These are phyloP conservation scores for Myotis daubentonii DNA, from an alignment of 2,797 vertebrate genomes.

Conservation along the genomic window DNA sequence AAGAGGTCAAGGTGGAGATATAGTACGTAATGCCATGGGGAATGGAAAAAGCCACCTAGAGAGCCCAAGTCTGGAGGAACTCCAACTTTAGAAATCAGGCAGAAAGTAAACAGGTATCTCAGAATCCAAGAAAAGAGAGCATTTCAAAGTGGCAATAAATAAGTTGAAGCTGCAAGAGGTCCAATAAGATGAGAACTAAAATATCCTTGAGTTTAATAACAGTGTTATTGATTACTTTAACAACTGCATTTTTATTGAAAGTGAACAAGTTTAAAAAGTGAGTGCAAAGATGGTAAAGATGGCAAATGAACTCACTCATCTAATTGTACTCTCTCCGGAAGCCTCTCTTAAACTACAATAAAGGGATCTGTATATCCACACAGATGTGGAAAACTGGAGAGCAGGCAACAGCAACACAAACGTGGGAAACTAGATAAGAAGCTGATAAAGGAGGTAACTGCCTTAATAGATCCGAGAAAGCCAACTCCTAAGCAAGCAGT, in stretches of 20 bases:
- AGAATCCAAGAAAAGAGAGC: slow-evolving; percentile 28
- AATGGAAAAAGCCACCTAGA: background rate
- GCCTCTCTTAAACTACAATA: slow-evolving; percentile 4
- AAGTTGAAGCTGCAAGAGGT: background rate
- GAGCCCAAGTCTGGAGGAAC: background rate
- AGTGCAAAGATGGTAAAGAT: slow-evolving; percentile 34
- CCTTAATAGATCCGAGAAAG: background rate
- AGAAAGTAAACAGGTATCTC: background rate
- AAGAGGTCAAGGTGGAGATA: background rate
- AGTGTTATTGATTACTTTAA: background rate
- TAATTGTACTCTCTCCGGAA: slow-evolving; percentile 9
- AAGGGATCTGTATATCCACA: background rate
- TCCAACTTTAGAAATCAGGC: background rate
- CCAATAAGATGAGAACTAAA: slow-evolving; percentile 29
- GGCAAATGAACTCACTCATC: slow-evolving; percentile 8
- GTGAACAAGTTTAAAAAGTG: slow-evolving; percentile 47
- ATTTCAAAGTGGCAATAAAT: slow-evolving; percentile 43
- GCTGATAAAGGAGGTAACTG: background rate
- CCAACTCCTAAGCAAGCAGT: background rate
- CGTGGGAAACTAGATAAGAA: slow-evolving; percentile 25
- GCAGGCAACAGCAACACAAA: background rate
- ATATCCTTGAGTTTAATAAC: slow-evolving; percentile 27
- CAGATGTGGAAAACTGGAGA: background rate
- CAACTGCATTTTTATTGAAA: slow-evolving; percentile 25
- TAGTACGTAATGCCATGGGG: background rate